Percentiles rank a stretch among this genome's conserved stretches.
These are phyloP conservation scores for Lucilia sericata DNA, from an alignment of 1,140 invertebrate genomes.

Conservation along the genomic window DNA sequence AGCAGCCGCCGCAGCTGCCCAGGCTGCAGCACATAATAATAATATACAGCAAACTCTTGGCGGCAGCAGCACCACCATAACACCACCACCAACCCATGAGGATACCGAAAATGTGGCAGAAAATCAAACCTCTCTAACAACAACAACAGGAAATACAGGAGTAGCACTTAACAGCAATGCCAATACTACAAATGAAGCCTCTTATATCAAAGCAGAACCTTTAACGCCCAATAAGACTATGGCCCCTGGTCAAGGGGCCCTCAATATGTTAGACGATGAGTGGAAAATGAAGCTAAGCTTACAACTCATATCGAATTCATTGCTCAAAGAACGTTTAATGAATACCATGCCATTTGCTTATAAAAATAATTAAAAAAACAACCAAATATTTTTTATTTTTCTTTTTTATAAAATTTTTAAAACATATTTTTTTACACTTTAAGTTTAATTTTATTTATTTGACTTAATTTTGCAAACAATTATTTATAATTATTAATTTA, in stretches of 20 bases:
- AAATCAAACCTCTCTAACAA: background rate
- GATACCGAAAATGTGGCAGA: background rate
- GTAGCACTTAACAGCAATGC: too few species aligned
- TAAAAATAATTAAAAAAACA: conserved; percentile 54
- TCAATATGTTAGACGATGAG: conserved; percentile 60
- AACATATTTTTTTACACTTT: background rate
- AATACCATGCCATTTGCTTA: conserved; percentile 67
- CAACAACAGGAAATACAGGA: background rate
- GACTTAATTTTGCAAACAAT: too few species aligned
- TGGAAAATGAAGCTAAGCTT: conserved; percentile 67
- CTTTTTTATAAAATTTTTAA: background rate
- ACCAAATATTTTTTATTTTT: conserved; percentile 12
- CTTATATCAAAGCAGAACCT: conserved; percentile 57
- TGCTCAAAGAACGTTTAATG: conserved; percentile 66
- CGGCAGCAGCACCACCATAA: background rate
- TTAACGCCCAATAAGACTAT: conserved; percentile 57
- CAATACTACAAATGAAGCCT: conserved; percentile 3
- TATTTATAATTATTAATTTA: too few species aligned
- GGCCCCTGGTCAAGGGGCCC: background rate
- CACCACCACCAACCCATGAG: background rate
- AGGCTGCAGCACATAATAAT: conserved; percentile 49
- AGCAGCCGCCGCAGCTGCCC: conserved; percentile 50
- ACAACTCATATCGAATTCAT: conserved; percentile 66
- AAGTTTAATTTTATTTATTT: background rate
- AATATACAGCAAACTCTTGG: background rate